Conservation (phyloP, 2,888 invertebrate species). For the Melanostoma scalare region DNA sequence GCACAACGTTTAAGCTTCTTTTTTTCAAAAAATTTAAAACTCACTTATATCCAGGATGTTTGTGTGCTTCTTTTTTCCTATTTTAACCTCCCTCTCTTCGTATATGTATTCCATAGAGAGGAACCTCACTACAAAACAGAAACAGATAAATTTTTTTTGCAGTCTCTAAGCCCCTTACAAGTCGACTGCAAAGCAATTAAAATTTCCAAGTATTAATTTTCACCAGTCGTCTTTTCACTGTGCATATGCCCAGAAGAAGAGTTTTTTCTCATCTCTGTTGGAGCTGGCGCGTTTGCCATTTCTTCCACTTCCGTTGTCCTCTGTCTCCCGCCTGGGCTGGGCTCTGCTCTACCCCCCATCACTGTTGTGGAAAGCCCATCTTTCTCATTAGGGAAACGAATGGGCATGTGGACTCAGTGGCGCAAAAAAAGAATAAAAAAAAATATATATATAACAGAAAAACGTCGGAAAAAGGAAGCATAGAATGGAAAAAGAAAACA, state of each 20-base stretch:
- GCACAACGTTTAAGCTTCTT: slow-evolving; percentile 32
- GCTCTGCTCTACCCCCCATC: background rate
- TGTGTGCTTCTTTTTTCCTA: background rate
- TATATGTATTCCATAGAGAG: background rate
- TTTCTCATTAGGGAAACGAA: slow-evolving; percentile 72
- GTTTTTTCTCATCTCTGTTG: slow-evolving; percentile 27
- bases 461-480: slow-evolving; percentile 55
- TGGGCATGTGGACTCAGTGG: slow-evolving; percentile 60
- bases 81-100: background rate
- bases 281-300: slow-evolving; percentile 7
- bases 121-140: slow-evolving; percentile 24
- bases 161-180: slow-evolving; percentile 65
- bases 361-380: slow-evolving; percentile 46
- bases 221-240: slow-evolving; percentile 67
- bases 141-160: slow-evolving; percentile 47
- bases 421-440: slow-evolving; percentile 28
- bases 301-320: slow-evolving; percentile 35
- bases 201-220: slow-evolving; percentile 72
- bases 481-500: slow-evolving; percentile 65
- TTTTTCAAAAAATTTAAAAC: slow-evolving; percentile 20
- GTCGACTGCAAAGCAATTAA: slow-evolving; percentile 72
- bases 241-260: slow-evolving; percentile 54
- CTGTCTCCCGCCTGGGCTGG: slow-evolving; percentile 4
- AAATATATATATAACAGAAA: slow-evolving; percentile 2
- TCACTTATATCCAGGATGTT: slow-evolving; percentile 4